phyloP scores from a whole-genome alignment of 2,888 invertebrate species.

The Clusia tigrina region DNA sequence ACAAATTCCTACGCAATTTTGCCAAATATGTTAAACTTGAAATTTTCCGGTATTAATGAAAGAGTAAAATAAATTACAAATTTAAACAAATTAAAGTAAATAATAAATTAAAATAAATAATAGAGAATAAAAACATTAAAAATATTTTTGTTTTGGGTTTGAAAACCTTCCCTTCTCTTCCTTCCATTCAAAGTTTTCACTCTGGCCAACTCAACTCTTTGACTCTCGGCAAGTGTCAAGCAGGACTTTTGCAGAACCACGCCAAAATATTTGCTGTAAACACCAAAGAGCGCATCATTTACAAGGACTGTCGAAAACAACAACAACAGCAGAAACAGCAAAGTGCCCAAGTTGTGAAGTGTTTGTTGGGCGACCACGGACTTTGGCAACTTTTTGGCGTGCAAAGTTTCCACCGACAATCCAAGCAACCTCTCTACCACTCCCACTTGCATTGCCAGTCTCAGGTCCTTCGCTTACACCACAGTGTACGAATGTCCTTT shows the following conservation, averaged over 20 bases:
- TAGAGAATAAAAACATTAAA: too few species aligned
- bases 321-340: not conserved
- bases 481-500: conserved; percentile 8
- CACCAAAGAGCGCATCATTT: not conserved
- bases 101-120: too few species aligned
- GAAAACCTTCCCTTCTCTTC: not conserved
- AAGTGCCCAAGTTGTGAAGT: not conserved
- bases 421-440: not conserved
- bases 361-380: not conserved
- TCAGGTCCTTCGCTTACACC: not conserved
- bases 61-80: too few species aligned
- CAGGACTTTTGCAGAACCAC: not conserved
- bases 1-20: too few species aligned
- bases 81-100: too few species aligned
- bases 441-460: not conserved
- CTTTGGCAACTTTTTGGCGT: conserved; percentile 5
- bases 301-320: not conserved
- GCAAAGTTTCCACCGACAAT: not conserved
- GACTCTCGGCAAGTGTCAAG: not conserved
- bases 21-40: too few species aligned
- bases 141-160: too few species aligned
- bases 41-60: too few species aligned
- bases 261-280: not conserved
- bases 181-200: too few species aligned
- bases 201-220: not conserved